These are phyloP conservation scores for Chaenodraco wilsoni DNA, from an alignment of 2,797 vertebrate species.

Conservation along the genomic window DNA sequence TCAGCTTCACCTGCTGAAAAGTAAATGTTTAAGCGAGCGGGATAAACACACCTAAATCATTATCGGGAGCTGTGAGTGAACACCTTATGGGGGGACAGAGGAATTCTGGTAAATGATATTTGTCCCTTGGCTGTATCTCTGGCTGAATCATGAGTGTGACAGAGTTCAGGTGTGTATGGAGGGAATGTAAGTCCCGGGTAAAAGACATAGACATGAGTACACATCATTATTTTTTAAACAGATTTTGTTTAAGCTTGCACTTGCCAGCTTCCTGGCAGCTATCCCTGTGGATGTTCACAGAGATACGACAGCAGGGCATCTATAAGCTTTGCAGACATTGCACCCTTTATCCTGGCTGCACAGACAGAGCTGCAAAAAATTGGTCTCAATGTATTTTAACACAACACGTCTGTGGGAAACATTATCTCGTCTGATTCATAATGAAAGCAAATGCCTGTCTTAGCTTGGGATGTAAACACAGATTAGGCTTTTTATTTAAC, in stretches of 20 bases:
- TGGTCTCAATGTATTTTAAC: neutral
- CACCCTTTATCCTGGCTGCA: slow-evolving; percentile 18
- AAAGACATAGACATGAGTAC: neutral
- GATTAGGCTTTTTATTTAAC: slow-evolving; percentile 51
- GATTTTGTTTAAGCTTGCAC: slow-evolving; percentile 32
- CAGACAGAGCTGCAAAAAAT: slow-evolving; percentile 19
- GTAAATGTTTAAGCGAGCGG: slow-evolving; percentile 81
- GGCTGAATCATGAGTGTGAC: slow-evolving; percentile 33
- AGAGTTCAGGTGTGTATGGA: slow-evolving; percentile 17
- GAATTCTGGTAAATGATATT: slow-evolving; percentile 70
- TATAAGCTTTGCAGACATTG: neutral
- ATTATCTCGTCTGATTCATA: slow-evolving; percentile 49
- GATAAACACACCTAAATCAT: slow-evolving; percentile 81
- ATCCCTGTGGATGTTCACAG: slow-evolving; percentile 11
- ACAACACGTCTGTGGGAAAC: slow-evolving; percentile 52
- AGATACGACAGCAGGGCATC: slow-evolving; percentile 24
- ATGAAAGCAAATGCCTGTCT: slow-evolving; percentile 57
- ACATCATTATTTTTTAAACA: neutral
- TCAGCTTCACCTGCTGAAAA: slow-evolving; percentile 73
- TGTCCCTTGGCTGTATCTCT: slow-evolving; percentile 55
- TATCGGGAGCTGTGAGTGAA: slow-evolving; percentile 21
- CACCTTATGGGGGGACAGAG: slow-evolving; percentile 69
- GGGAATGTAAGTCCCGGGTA: neutral
- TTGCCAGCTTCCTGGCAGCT: slow-evolving; percentile 25
- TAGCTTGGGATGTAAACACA: slow-evolving; percentile 54